phyloP scores from a whole-genome alignment of 2,888 invertebrate species.

The Frankliniella intonsa region DNA sequence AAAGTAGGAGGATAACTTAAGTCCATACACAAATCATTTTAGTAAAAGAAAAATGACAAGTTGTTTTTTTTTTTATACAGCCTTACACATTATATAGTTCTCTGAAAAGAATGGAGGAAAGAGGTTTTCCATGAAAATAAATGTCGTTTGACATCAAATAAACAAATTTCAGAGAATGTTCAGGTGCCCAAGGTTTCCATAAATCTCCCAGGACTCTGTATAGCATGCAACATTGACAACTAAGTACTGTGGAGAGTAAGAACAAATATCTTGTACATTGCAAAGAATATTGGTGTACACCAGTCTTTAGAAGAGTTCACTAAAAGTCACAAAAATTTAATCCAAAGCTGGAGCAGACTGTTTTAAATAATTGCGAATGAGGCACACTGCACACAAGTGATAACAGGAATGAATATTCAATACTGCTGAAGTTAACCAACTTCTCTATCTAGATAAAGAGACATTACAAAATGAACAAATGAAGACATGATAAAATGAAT shows the following conservation, averaged over 20 bases:
- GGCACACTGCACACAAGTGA: too few species aligned
- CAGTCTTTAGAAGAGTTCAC: not conserved
- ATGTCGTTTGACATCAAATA: not conserved
- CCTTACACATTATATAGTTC: not conserved
- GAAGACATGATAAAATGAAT: too few species aligned
- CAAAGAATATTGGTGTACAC: not conserved
- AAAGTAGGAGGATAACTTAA: conserved; percentile 5
- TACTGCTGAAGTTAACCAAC: too few species aligned
- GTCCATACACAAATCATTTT: conserved; percentile 9
- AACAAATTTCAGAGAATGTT: not conserved
- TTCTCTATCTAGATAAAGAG: too few species aligned
- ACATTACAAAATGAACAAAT: too few species aligned
- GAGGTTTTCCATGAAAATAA: not conserved
- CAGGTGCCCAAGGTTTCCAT: not conserved
- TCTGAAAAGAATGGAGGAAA: not conserved
- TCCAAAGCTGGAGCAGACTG: too few species aligned
- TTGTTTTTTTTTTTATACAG: not conserved
- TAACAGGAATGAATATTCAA: too few species aligned
- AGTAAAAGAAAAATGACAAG: not conserved
- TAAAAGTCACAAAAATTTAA: not conserved
- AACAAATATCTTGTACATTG: not conserved
- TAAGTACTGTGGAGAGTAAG: not conserved
- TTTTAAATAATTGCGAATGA: too few species aligned
- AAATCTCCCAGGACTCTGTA: not conserved
- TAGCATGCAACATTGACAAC: not conserved